These are phyloP conservation scores for Parelbella ahira DNA, from an alignment of 2,888 invertebrate genomes.

Conservation along the genomic window DNA sequence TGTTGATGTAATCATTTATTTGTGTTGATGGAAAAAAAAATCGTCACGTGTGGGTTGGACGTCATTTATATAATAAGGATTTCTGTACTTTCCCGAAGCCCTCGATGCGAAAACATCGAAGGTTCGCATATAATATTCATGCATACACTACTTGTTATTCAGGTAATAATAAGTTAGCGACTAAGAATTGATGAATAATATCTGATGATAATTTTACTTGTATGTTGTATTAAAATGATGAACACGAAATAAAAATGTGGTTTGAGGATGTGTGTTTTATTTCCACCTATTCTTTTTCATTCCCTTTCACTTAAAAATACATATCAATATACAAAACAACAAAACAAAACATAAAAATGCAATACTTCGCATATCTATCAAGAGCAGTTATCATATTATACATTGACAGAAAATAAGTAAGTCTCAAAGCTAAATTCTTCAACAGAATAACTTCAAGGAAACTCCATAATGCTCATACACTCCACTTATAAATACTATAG, in stretches of 20 bases:
- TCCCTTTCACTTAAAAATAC: too few species aligned
- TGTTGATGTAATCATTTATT: conserved; percentile 48
- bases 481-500: too few species aligned
- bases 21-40: conserved; percentile 36
- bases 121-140: conserved; percentile 41
- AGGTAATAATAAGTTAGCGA: conserved; percentile 74
- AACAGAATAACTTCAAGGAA: too few species aligned
- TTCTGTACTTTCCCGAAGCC: conserved; percentile 39
- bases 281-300: conserved; percentile 31
- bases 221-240: conserved; percentile 81
- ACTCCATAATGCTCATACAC: too few species aligned
- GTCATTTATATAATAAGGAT: conserved; percentile 35
- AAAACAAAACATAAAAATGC: too few species aligned
- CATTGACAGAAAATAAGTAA: too few species aligned
- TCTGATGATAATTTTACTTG: conserved; percentile 81
- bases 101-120: conserved; percentile 28
- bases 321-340: too few species aligned
- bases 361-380: too few species aligned
- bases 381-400: too few species aligned
- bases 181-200: conserved; percentile 79
- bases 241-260: conserved; percentile 80
- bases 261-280: conserved; percentile 70
- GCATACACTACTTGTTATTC: conserved; percentile 70
- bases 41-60: conserved; percentile 46
- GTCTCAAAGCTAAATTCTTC: too few species aligned